Evolutionary conservation across 2,888 invertebrate species (phyloP).

Genomic region (Oligia latruncula): DNA sequence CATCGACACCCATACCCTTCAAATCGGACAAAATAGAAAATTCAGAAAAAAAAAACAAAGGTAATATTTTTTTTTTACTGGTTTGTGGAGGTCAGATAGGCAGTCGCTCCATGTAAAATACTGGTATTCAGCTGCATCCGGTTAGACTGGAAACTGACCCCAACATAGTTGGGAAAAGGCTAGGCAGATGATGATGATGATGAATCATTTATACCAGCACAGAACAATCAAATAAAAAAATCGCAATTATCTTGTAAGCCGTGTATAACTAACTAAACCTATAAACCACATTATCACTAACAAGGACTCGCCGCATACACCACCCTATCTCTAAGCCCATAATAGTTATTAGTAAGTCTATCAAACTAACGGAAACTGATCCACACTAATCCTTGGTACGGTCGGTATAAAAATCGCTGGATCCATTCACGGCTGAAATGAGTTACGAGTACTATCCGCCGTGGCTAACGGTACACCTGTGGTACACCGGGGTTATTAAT

Average conservation of each 20-base stretch:
- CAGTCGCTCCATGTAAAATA: no score
- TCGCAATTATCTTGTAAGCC: not conserved
- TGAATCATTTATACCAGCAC: no score
- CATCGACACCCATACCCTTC: no score
- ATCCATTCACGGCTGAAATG: conserved; percentile 77
- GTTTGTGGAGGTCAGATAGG: no score
- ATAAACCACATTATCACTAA: conserved; percentile 16
- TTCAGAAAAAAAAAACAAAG: no score
- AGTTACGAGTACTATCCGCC: conserved; percentile 64
- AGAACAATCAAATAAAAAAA: not conserved
- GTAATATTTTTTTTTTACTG: no score
- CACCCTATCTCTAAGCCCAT: conserved; percentile 24
- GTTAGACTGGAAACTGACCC: no score
- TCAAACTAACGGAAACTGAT: conserved; percentile 63
- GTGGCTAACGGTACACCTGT: conserved; percentile 53
- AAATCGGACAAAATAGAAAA: no score
- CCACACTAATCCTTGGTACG: conserved; percentile 64
- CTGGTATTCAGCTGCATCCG: no score
- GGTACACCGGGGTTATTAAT: conserved; percentile 49
- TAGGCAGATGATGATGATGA: no score
- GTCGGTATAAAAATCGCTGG: conserved; percentile 75
- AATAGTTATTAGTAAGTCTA: conserved; percentile 57
- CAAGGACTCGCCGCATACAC: not conserved
- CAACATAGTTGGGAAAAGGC: no score
- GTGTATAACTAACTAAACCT: not conserved